A percentile compares a stretch with the other conserved stretches of the same genome.
Evolutionary conservation across 1,140 invertebrate genomes (phyloP).

Genomic region (Neodiprion fabricii): DNA sequence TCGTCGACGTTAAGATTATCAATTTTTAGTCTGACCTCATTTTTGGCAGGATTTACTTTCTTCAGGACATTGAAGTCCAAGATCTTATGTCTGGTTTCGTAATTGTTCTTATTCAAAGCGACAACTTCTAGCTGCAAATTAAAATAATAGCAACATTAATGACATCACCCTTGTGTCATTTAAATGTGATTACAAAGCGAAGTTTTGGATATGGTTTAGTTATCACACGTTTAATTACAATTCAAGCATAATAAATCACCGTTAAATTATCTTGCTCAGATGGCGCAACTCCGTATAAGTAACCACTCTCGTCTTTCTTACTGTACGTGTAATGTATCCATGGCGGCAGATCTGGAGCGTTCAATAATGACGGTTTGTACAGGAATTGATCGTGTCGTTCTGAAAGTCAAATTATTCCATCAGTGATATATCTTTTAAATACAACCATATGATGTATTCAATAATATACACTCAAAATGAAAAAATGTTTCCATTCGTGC

Average conservation of each 20-base stretch:
- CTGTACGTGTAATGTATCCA: conserved; percentile 87
- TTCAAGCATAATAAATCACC: neutral
- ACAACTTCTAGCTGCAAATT: conserved; percentile 74
- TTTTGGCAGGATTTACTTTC: conserved; percentile 72
- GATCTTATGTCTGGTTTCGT: conserved; percentile 73
- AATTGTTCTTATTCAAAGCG: conserved; percentile 77
- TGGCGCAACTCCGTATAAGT: conserved; percentile 81
- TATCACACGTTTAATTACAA: neutral
- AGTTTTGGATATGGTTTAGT: neutral
- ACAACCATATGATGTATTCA: neutral
- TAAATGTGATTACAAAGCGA: neutral
- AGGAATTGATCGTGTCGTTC: conserved; percentile 67
- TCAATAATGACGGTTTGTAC: conserved; percentile 71
- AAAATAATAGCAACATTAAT: neutral
- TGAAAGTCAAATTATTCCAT: conserved; percentile 35
- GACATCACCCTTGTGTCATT: neutral
- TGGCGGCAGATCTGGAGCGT: conserved; percentile 80
- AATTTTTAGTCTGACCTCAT: conserved; percentile 86
- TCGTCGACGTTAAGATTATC: conserved; percentile 88
- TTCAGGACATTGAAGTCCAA: conserved; percentile 70
- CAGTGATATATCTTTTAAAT: neutral
- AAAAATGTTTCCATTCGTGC: no score
- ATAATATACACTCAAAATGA: neutral
- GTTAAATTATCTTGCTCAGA: conserved; percentile 58
- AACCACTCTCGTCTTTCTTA: conserved; percentile 73